phyloP scores from a whole-genome alignment of 1,140 invertebrate genomes.

The Brachionus plicatilis region DNA sequence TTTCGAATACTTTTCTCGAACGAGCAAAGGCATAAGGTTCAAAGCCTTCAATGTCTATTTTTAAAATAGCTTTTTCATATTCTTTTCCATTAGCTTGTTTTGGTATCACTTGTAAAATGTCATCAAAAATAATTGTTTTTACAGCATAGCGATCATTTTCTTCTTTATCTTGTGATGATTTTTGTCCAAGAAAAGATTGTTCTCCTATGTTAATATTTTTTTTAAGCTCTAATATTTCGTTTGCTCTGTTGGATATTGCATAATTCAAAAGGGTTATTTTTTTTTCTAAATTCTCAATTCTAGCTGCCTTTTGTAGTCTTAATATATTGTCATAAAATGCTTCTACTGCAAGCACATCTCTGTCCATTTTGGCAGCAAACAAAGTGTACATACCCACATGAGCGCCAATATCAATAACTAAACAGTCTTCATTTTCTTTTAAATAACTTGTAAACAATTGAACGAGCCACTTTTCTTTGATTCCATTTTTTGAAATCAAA shows the following conservation, averaged over 20 bases:
- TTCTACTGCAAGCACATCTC: not conserved
- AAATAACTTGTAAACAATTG: not conserved
- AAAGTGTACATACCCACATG: conserved; percentile 18
- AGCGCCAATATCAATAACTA: conserved; percentile 27
- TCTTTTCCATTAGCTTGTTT: not conserved
- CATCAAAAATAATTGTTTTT: conserved; percentile 25
- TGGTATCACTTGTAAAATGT: not conserved
- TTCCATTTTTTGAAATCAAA: not conserved
- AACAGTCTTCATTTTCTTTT: not conserved
- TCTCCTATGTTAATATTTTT: not conserved
- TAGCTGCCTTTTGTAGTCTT: not conserved
- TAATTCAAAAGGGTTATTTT: not conserved
- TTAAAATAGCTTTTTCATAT: not conserved
- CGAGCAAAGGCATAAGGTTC: not conserved
- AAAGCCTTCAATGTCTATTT: conserved; percentile 18
- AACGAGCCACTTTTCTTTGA: not conserved
- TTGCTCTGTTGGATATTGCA: not conserved
- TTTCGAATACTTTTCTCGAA: not conserved
- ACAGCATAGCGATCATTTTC: not conserved
- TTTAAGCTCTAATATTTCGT: not conserved
- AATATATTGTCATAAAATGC: not conserved
- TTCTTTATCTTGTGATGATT: not conserved
- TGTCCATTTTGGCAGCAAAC: not conserved
- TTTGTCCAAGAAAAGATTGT: not conserved
- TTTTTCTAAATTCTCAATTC: not conserved